Base-by-base conservation (phyloP, 1,140 invertebrate genomes). In the Macrobrachium nipponense region DNA sequence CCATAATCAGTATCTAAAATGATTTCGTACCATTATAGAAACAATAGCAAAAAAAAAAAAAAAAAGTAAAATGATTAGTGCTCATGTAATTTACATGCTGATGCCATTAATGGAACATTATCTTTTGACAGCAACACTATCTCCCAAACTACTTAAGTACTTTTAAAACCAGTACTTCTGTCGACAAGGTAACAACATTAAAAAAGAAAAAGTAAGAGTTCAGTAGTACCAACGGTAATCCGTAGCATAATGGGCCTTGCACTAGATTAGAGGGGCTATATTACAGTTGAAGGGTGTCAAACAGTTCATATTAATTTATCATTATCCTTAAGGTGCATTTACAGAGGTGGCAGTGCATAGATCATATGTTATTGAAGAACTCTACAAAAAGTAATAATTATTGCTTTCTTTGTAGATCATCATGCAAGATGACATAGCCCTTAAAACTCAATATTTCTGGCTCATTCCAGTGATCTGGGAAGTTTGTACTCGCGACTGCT, bases 291-390 rank as follows among this genome's bases (percentile, higher is more conserved):
- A 59, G 44, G 58, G 81, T 77, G 77, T 86, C 83, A 86, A 84
- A 80, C 84, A 86, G 77, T 86, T 59, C 80, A 80, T 77, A 81
- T 87, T 81, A 87, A 77, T 60, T 79, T 87, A 87, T 81, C 77
- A 84, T 84, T 87, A 81, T 87, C 80, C 73, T 81, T 87, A 87
- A 76, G 85, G 85, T 87, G 85, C 85, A 87, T 87, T 87, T 87
- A 87, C 85, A 87, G 79, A 82, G 85, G 85, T 87, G 85, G 85
- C 85, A 87, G 85, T 87, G 85, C 85, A 87, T 87, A 87, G 85
- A 87, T 76, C 27, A 20, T 76, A 76, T 87, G 80, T 87, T 87
- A 87, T 87, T 87, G 85, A 87, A 87, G 85, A 87, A 87, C 80
- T 87, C 85, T 87, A 70, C 81, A 87, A 73, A 87, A 87, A 81